Evolutionary conservation across 2,113 vertebrate species (phyloP).

Genomic region (Parus major): DNA sequence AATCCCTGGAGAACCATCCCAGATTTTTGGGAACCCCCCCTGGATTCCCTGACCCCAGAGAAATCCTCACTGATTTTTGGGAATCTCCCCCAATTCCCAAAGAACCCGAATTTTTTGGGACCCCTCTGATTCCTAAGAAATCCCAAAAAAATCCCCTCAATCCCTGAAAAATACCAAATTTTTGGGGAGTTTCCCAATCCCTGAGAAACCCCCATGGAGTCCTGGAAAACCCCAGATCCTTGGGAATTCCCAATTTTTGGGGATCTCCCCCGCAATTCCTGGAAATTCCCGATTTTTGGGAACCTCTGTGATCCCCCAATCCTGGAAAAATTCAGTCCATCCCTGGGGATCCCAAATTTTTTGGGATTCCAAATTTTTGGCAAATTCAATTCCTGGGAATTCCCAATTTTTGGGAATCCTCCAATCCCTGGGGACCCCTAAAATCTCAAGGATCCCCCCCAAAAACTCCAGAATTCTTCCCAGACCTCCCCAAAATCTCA

Average conservation of each 20-base stretch:
- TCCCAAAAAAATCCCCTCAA: not conserved
- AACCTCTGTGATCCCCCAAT: not conserved
- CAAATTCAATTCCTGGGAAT: not conserved
- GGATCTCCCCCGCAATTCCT: too few species aligned
- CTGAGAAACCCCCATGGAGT: not conserved
- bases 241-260: not conserved
- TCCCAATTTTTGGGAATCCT: not conserved
- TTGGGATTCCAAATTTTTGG: not conserved
- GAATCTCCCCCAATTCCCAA: too few species aligned
- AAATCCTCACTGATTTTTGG: too few species aligned
- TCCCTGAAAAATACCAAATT: not conserved
- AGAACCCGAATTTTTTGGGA: not conserved
- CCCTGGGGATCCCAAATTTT: too few species aligned
- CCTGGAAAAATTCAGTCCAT: not conserved
- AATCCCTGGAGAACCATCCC: not conserved
- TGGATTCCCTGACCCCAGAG: too few species aligned
- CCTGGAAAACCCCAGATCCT: not conserved
- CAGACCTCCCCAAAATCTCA: not conserved
- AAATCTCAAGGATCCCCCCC: not conserved
- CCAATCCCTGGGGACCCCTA: not conserved
- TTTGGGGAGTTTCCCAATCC: not conserved
- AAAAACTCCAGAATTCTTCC: too few species aligned
- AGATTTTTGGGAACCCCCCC: too few species aligned
- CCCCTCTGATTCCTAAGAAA: too few species aligned
- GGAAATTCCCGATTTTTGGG: not conserved